phyloP scores from a whole-genome alignment of 2,888 invertebrate genomes.

The Phragmatobia fuliginosa region DNA sequence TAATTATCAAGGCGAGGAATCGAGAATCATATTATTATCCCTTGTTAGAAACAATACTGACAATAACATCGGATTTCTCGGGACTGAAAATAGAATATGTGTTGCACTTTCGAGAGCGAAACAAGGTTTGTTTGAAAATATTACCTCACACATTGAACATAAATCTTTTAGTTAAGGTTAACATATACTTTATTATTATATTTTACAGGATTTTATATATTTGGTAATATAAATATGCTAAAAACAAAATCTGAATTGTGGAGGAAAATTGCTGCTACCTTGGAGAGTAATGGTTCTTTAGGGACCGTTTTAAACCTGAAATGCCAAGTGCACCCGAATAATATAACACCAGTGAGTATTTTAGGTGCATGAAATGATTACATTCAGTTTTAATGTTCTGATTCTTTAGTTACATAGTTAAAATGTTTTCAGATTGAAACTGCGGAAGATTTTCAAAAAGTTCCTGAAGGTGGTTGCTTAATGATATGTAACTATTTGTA shows the following conservation, averaged over 20 bases:
- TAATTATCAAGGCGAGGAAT: slow-evolving; percentile 94
- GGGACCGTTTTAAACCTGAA: slow-evolving; percentile 75
- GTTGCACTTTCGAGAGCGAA: slow-evolving; percentile 91
- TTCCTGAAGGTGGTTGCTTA: slow-evolving; percentile 88
- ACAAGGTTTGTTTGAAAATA: slow-evolving; percentile 61
- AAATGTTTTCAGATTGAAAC: slow-evolving; percentile 23
- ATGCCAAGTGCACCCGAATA: slow-evolving; percentile 82
- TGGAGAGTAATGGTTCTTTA: slow-evolving; percentile 75
- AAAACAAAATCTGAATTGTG: slow-evolving; percentile 82
- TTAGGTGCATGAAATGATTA: background rate
- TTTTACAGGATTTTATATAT: slow-evolving; percentile 88
- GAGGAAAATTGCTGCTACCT: slow-evolving; percentile 81
- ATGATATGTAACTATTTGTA: slow-evolving; percentile 81
- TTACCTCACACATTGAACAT: background rate
- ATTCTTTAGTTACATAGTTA: background rate
- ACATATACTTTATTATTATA: slow-evolving; percentile 23
- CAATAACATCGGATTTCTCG: slow-evolving; percentile 90
- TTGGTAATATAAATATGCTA: slow-evolving; percentile 88
- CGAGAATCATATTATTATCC: slow-evolving; percentile 91
- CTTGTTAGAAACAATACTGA: slow-evolving; percentile 90
- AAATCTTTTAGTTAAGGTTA: background rate
- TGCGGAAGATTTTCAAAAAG: slow-evolving; percentile 74
- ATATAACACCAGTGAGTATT: slow-evolving; percentile 69
- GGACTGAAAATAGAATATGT: slow-evolving; percentile 90
- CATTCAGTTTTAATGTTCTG: background rate